Base-by-base conservation (phyloP, 2,888 invertebrate species). In the Arrhopalites spinosus region DNA sequence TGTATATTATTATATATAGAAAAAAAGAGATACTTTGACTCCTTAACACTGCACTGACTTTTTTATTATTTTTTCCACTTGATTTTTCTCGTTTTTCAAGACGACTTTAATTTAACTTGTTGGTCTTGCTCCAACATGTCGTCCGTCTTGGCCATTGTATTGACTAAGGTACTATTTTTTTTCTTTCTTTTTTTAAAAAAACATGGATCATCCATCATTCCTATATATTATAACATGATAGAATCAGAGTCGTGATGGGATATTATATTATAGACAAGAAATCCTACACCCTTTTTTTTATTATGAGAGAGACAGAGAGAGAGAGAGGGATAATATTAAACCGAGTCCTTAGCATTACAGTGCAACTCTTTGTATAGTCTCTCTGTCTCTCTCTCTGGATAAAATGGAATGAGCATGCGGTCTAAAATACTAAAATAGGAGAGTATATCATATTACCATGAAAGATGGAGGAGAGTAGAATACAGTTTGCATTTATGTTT, bases 61-160 rank as follows among this genome's bases (percentile, higher is more conserved):
- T 15, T 45, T 7, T 45, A 45, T 45, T n/a, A 45, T 45, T 20
- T 59, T 59, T 59, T 59, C 59, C 59, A 23, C 23, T 1, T 43
- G 1, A 61, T 36, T 66, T 66, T 66, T 66, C 66, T 66, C 36
- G 66, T 66, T 68, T 47, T 50, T 47, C 68, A 68, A 68, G 50
- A 68, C 27, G 50, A 68, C 50, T 68, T 68, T 68, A 29, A n/a
- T 64, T 27, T 30, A n/a, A 15, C 30, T 64, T 64, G 2, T 64
- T 30, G 2, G 7, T 25, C 63, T 63, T 29, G 23, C 29, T 29
- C 17, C 63, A 5, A 7, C 17, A 27, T 29, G 29, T 64, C 59
- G 11, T 23, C 25, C 23, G 20, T 59, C 59, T 20, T 59, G n/a
- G 20, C 66, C 66, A 30, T 66, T 29, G 66, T 30, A 66, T 66